phyloP scores from a whole-genome alignment of 2,888 invertebrate species.

The Drosophila merina region DNA sequence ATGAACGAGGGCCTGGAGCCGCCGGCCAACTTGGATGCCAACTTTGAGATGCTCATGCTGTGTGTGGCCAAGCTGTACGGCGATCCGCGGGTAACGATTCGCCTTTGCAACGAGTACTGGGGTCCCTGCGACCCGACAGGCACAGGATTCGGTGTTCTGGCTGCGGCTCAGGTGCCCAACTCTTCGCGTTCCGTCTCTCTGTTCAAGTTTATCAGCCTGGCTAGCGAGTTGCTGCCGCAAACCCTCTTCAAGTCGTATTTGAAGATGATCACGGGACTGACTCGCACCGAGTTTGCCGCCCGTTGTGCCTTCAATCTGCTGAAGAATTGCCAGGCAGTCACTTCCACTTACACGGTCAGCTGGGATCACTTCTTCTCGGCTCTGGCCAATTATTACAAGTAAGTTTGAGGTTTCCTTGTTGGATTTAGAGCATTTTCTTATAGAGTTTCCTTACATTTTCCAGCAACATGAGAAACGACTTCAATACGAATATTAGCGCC shows the following conservation, averaged over 20 bases:
- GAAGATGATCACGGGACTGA: conserved; percentile 92
- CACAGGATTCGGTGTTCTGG: neutral
- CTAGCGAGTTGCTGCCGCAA: conserved; percentile 93
- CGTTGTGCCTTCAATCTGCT: conserved; percentile 91
- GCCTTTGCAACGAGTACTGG: conserved; percentile 94
- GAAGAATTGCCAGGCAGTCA: conserved; percentile 87
- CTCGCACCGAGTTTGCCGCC: conserved; percentile 91
- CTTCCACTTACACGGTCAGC: conserved; percentile 86
- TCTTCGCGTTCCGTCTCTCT: conserved; percentile 90
- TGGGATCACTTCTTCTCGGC: conserved; percentile 95
- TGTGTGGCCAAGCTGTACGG: conserved; percentile 91
- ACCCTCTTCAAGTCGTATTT: conserved; percentile 94
- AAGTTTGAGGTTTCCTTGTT: conserved; percentile 61
- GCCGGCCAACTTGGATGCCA: conserved; percentile 89
- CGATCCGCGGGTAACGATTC: conserved; percentile 88
- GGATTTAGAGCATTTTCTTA: neutral
- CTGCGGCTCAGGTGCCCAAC: conserved; percentile 51
- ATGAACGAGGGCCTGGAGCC: conserved; percentile 91
- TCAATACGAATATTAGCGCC: conserved; percentile 58
- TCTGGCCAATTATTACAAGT: conserved; percentile 89
- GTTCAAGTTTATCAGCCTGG: conserved; percentile 95
- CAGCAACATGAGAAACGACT: conserved; percentile 89
- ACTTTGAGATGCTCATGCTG: conserved; percentile 93
- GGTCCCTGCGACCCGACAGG: conserved; percentile 75
- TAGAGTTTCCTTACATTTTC: conserved; percentile 44